Percentiles rank a stretch among this genome's conserved stretches.
Evolutionary conservation across 2,797 vertebrate species (phyloP).

Genomic region (Cossypha caffra): DNA sequence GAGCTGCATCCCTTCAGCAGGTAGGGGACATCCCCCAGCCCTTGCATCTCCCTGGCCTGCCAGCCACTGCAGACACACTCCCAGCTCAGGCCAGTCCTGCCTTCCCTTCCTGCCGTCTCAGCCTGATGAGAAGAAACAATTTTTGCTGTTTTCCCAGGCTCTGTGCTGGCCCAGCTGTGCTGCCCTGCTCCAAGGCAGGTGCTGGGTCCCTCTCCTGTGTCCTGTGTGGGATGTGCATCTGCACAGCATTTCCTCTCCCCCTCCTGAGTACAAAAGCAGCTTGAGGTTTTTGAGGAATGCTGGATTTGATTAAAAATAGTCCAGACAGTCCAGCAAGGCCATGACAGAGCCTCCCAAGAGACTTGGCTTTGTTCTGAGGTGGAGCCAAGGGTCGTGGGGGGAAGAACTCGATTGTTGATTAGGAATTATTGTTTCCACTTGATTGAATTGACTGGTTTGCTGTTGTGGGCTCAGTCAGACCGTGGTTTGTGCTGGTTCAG

Average conservation of each 20-base stretch:
- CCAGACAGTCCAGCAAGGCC: not conserved
- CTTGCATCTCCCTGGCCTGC: too few species aligned
- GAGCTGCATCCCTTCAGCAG: too few species aligned
- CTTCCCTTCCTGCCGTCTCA: too few species aligned
- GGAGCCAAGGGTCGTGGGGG: not conserved
- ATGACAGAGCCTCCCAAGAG: not conserved
- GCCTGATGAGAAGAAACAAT: too few species aligned
- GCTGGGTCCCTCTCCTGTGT: not conserved
- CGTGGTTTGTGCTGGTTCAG: not conserved
- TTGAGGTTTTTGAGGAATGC: not conserved
- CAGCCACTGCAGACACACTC: too few species aligned
- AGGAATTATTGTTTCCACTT: not conserved
- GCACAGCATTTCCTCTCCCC: not conserved
- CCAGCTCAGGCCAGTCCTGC: too few species aligned
- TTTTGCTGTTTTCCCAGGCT: too few species aligned
- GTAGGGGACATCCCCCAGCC: too few species aligned
- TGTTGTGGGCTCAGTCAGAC: not conserved
- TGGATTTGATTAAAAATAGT: constrained; percentile 13
- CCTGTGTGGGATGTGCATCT: not conserved
- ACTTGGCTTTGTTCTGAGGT: not conserved
- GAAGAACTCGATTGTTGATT: not conserved
- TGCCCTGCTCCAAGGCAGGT: not conserved
- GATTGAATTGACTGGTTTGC: not conserved
- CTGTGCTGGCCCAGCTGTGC: too few species aligned
- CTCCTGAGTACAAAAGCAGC: not conserved